These are phyloP conservation scores for Clistopyga incitator DNA, from an alignment of 2,888 invertebrate species.

Conservation along the genomic window DNA sequence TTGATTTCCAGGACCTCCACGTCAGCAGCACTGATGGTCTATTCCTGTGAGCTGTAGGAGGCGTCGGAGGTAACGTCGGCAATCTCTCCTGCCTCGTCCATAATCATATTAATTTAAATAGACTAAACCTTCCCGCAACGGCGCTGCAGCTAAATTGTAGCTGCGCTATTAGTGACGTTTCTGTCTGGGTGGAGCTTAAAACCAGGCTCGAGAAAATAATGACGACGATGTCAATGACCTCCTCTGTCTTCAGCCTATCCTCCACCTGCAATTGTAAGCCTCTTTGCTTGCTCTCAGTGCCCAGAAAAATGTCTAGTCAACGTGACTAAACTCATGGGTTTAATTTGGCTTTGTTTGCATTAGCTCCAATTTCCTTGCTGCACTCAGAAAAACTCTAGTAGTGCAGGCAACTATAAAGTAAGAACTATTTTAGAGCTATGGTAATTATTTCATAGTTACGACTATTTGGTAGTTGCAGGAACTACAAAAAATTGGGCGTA, in stretches of 20 bases:
- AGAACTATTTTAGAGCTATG: no score
- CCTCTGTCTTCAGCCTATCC: neutral
- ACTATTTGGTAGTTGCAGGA: no score
- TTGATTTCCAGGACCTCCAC: constrained; percentile 25
- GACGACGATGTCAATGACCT: constrained; percentile 23
- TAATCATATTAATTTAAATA: constrained; percentile 32
- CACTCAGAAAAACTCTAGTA: no score
- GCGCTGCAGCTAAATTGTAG: neutral
- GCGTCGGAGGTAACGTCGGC: constrained; percentile 13
- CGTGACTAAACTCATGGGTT: no score
- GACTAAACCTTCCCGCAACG: constrained; percentile 4
- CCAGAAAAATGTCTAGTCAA: no score
- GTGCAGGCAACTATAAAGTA: no score
- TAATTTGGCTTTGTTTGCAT: no score
- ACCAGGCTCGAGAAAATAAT: neutral
- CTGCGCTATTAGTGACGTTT: constrained; percentile 13
- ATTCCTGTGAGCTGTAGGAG: neutral
- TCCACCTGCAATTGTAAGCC: neutral
- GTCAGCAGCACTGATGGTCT: constrained; percentile 17
- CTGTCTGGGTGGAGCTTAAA: constrained; percentile 6
- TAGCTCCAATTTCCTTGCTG: no score
- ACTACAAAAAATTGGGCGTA: no score
- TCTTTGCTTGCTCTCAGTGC: neutral
- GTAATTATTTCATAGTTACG: no score
- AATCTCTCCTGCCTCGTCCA: constrained; percentile 24